phyloP scores from a whole-genome alignment of 2,888 invertebrate species.

The Amiota minor region DNA sequence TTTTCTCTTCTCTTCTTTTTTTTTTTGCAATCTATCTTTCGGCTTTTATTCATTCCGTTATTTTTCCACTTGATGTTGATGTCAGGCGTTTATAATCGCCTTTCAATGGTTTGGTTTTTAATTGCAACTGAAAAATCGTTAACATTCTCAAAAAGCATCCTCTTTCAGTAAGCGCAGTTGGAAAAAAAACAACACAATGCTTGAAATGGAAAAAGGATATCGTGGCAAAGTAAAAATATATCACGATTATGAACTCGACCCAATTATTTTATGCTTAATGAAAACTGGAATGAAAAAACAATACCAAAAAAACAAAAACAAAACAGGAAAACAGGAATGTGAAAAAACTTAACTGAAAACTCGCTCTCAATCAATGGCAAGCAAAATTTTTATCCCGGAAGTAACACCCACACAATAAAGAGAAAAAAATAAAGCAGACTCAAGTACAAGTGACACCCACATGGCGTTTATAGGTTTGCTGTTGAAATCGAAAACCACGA shows the following conservation, averaged over 20 bases:
- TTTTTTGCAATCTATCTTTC: background rate
- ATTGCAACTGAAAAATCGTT: background rate
- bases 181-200: background rate
- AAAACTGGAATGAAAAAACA: background rate
- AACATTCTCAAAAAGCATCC: background rate
- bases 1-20: too few species aligned
- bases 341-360: background rate
- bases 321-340: too few species aligned
- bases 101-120: slow-evolving; percentile 3
- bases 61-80: background rate
- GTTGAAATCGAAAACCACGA: background rate
- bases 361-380: background rate
- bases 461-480: background rate
- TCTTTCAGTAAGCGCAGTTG: background rate
- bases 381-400: background rate
- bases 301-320: too few species aligned
- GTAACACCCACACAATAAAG: background rate
- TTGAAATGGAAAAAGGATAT: background rate
- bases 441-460: background rate
- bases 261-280: slow-evolving; percentile 10
- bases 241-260: slow-evolving; percentile 9
- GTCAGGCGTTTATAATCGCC: slow-evolving; percentile 10
- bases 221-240: background rate
- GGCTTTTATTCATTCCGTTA: too few species aligned
- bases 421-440: background rate